phyloP scores from a whole-genome alignment of 2,888 invertebrate genomes.

The Campaea margaritaria region DNA sequence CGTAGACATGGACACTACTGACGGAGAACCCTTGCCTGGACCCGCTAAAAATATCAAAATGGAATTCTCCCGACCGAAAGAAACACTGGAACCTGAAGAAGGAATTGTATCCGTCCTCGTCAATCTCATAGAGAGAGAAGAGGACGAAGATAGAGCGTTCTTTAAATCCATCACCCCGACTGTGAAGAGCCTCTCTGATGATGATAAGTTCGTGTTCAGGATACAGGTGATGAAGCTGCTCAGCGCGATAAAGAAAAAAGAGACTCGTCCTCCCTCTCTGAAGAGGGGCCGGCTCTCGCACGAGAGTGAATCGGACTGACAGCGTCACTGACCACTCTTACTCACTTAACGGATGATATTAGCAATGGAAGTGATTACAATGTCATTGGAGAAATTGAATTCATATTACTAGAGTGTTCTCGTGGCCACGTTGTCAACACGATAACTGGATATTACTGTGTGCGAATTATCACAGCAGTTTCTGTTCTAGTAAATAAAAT shows the following conservation, averaged over 20 bases:
- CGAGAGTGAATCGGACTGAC: slow-evolving; percentile 46
- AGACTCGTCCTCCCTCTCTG: slow-evolving; percentile 34
- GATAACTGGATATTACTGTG: no score
- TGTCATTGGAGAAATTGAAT: no score
- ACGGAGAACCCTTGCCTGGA: neutral
- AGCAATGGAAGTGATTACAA: no score
- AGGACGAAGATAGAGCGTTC: slow-evolving; percentile 72
- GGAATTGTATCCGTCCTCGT: slow-evolving; percentile 58
- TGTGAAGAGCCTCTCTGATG: slow-evolving; percentile 62
- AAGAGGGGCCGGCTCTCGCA: slow-evolving; percentile 40
- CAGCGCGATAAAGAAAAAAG: slow-evolving; percentile 52
- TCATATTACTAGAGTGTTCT: no score
- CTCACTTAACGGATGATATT: neutral
- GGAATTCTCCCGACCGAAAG: slow-evolving; percentile 41
- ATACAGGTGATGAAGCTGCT: slow-evolving; percentile 67
- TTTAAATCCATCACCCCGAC: slow-evolving; percentile 68
- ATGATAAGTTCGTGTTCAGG: slow-evolving; percentile 64
- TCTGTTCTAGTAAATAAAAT: no score
- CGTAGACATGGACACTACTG: slow-evolving; percentile 50
- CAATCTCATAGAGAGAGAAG: slow-evolving; percentile 65
- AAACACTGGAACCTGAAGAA: slow-evolving; percentile 42
- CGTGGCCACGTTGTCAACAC: no score
- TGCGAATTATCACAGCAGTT: no score
- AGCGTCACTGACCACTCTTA: neutral
- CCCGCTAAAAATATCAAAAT: slow-evolving; percentile 47